Percentiles rank a stretch among this genome's conserved stretches.
phyloP scores from a whole-genome alignment of 2,888 invertebrate species.

The Leucophenga montana region DNA sequence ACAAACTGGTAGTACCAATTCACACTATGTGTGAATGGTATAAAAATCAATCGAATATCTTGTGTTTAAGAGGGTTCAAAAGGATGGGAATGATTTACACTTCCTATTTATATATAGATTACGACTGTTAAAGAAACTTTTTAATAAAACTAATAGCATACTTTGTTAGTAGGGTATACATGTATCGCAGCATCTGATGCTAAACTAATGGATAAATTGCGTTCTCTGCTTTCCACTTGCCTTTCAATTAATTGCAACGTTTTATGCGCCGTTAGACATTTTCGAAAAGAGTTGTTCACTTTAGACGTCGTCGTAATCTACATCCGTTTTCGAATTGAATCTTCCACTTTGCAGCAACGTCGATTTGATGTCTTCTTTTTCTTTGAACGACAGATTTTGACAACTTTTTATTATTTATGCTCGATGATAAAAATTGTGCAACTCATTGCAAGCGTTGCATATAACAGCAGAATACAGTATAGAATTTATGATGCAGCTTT shows the following conservation, averaged over 20 bases:
- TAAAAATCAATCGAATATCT: neutral
- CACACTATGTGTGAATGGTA: too few relatives aligned
- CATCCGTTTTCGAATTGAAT: neutral
- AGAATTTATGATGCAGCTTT: neutral
- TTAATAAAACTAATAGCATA: too few relatives aligned
- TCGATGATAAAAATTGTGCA: neutral
- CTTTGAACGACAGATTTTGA: neutral
- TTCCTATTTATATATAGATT: too few relatives aligned
- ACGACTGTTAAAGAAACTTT: too few relatives aligned
- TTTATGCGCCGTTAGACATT: constrained; percentile 15
- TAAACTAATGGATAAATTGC: constrained; percentile 15
- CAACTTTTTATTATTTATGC: constrained; percentile 15
- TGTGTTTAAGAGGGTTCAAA: too few relatives aligned
- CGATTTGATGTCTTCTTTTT: constrained; percentile 12
- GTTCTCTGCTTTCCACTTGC: constrained; percentile 2
- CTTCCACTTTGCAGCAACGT: too few relatives aligned
- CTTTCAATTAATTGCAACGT: constrained; percentile 12
- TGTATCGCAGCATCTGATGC: neutral
- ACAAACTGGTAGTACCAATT: too few relatives aligned
- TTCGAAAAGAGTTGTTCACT: neutral
- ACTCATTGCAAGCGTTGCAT: neutral
- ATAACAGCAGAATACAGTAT: too few relatives aligned
- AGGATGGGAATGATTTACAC: too few relatives aligned
- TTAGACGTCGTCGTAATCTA: neutral
- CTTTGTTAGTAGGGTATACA: neutral